Evolutionary conservation across 2,797 vertebrate species (phyloP), one percentile per base, ranked within the genome.

Genomic region (Ctenosaura bakeri): DNA sequence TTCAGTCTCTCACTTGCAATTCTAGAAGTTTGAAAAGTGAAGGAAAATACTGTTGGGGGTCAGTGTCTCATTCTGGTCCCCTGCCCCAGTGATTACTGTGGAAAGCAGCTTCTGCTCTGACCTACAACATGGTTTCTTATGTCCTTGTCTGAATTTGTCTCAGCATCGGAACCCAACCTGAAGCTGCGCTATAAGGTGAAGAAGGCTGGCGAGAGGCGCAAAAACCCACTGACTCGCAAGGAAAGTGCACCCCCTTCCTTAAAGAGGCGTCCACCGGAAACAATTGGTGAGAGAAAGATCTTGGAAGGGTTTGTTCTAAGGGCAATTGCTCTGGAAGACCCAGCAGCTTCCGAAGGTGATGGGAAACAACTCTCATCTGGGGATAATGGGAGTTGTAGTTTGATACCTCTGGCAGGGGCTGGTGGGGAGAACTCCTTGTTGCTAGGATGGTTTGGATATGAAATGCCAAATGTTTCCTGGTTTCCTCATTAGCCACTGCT

Each of bases 91-190:
- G 3, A 29, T 5, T 16, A 13, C 22, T 22, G 1, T 46, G 29
- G 20, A 62, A 76, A 2, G 2, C 32, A 46, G 13, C 29, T n/a
- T 46, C 38, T 78, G 4, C n/a, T 79, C n/a, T 0, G 8, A 50
- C 12, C 54, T 32, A 18, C 10, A 35, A 22, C 13, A 16, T 46
- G 46, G 1, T 35, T n/a, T 78, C 85, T 78, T 13, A 78, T n/a
- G 0, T 85, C 54, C 1, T 90, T 0, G 1, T 81, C 0, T 2
- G 9, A 93, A 22, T 71, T 86, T 85, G 94, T 18, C 26, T 0
- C 95, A 99, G 99, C 98, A 0, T 99, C 98, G 2, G 98, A 99
- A 96, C 98, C 98, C 94, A 98, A 98, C 95, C 97, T 99, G 95
- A 99, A 99, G 96, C 96, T 97, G 93, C 98, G 98, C 54, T 98